Conservation (phyloP, 2,113 vertebrate genomes). For the Dinomys branickii region DNA sequence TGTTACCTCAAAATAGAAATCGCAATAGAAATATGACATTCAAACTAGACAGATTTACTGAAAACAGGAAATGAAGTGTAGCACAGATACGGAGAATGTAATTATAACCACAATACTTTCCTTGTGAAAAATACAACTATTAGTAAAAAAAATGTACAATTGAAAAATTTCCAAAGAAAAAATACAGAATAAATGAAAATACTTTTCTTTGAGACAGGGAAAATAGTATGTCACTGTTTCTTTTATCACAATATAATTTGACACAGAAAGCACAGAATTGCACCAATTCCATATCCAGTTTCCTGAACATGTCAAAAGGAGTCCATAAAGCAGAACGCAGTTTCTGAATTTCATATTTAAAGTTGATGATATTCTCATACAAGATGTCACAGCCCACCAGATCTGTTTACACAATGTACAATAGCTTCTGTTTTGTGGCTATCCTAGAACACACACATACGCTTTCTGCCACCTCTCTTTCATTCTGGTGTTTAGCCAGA, state of each 20-base stretch:
- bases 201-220: constrained; percentile 90
- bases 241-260: constrained; percentile 93
- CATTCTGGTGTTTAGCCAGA: constrained; percentile 81
- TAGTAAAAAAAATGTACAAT: constrained; percentile 94
- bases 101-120: constrained; percentile 93
- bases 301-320: constrained; percentile 90
- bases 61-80: constrained; percentile 88
- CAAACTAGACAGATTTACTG: constrained; percentile 91
- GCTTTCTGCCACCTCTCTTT: constrained; percentile 82
- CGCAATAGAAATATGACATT: constrained; percentile 90
- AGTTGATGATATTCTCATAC: constrained; percentile 84
- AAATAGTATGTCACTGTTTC: constrained; percentile 93
- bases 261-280: constrained; percentile 93
- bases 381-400: constrained; percentile 87
- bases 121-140: constrained; percentile 99
- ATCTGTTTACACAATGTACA: constrained; percentile 94
- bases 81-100: constrained; percentile 92
- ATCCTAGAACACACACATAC: constrained; percentile 85
- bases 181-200: constrained; percentile 92
- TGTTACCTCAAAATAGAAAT: constrained; percentile 88
- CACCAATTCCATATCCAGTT: constrained; percentile 91
- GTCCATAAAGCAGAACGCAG: constrained; percentile 88
- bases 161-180: constrained; percentile 84
- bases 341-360: constrained; percentile 84
- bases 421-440: constrained; percentile 88